A percentile compares a stretch with the other conserved stretches of the same genome.
Evolutionary conservation across 2,797 vertebrate species (phyloP).

Genomic region (Epinephelus coioides): DNA sequence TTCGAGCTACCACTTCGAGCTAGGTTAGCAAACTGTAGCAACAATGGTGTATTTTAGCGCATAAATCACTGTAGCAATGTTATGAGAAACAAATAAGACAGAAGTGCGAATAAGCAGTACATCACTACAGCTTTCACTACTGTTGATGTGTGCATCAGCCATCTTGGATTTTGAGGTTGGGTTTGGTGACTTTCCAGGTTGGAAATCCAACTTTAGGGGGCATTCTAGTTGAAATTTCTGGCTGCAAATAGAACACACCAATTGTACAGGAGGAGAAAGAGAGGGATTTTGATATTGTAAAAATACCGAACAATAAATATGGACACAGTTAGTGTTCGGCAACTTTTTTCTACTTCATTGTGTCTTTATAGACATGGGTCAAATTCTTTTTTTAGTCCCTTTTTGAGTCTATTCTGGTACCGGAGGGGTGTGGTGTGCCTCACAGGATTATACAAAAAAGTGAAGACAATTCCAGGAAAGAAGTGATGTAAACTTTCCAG

Average conservation of each 20-base stretch:
- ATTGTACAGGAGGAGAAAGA: neutral
- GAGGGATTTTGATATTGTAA: neutral
- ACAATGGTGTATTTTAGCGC: too few species aligned
- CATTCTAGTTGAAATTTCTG: neutral
- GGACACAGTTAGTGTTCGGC: neutral
- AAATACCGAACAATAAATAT: neutral
- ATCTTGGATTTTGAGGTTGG: neutral
- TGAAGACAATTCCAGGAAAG: conserved; percentile 52
- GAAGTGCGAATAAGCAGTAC: neutral
- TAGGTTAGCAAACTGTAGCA: too few species aligned
- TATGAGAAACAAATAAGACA: neutral
- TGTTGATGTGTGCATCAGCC: neutral
- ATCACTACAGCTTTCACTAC: neutral
- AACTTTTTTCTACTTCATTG: neutral
- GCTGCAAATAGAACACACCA: too few species aligned
- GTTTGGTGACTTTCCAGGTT: neutral
- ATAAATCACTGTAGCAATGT: too few species aligned
- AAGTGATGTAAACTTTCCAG: conserved; percentile 37
- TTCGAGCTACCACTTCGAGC: too few species aligned
- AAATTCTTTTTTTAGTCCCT: neutral
- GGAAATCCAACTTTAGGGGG: neutral
- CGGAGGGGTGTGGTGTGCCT: neutral
- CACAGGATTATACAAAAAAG: conserved; percentile 14
- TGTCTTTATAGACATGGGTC: neutral
- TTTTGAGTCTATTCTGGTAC: conserved; percentile 14